These are phyloP conservation scores for Sturmia bella DNA, from an alignment of 2,888 invertebrate genomes.

Conservation along the genomic window DNA sequence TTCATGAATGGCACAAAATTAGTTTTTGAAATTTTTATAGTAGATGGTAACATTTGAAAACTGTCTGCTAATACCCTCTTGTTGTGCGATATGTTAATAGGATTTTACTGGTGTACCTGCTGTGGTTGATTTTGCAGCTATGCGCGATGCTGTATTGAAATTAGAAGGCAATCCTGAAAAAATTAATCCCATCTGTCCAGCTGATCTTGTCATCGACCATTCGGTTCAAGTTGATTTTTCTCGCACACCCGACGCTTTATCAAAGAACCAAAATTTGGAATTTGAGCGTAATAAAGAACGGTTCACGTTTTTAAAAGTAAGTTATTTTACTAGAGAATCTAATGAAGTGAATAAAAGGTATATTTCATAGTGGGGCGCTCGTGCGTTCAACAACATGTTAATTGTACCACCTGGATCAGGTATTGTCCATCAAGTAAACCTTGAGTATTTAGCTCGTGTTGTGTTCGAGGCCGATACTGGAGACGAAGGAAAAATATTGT, in stretches of 20 bases:
- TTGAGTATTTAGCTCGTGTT: slow-evolving; percentile 95
- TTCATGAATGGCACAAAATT: no score
- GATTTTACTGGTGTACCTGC: slow-evolving; percentile 98
- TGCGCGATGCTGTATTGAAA: slow-evolving; percentile 95
- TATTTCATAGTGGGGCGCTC: slow-evolving; percentile 93
- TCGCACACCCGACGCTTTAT: slow-evolving; percentile 91
- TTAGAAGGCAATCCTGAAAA: slow-evolving; percentile 94
- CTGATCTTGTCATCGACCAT: slow-evolving; percentile 98
- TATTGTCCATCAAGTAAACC: slow-evolving; percentile 98
- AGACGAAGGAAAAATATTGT: slow-evolving; percentile 83
- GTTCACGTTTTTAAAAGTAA: slow-evolving; percentile 96
- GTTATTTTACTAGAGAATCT: background rate
- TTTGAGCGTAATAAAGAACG: slow-evolving; percentile 97
- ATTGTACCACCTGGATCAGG: slow-evolving; percentile 99
- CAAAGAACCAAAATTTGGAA: slow-evolving; percentile 96
- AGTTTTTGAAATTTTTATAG: no score
- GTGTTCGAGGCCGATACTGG: slow-evolving; percentile 87
- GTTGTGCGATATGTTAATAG: slow-evolving; percentile 83
- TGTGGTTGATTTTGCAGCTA: slow-evolving; percentile 99
- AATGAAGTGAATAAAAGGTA: slow-evolving; percentile 38
- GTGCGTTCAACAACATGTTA: slow-evolving; percentile 96
- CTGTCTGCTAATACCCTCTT: no score
- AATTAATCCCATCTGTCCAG: slow-evolving; percentile 98
- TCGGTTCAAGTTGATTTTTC: slow-evolving; percentile 98
- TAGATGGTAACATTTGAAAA: no score